Conservation (phyloP, 2,113 vertebrate species). For the Mormyrus iriodes region DNA sequence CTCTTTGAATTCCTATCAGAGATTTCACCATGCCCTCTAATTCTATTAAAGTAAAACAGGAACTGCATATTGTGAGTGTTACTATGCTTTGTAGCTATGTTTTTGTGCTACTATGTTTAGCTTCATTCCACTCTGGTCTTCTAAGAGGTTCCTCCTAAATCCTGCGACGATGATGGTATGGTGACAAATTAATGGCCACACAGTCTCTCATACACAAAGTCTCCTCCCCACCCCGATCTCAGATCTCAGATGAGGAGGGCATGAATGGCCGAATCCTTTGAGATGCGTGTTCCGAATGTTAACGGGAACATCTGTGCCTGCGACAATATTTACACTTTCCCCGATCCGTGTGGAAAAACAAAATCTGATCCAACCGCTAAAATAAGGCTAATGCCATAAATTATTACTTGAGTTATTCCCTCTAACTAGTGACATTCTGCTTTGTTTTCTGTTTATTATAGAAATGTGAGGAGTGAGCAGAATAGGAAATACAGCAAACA, state of each 20-base stretch:
- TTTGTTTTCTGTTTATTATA: constrained; percentile 27
- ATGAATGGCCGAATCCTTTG: neutral
- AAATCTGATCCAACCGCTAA: neutral
- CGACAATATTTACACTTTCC: neutral
- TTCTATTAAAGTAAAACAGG: neutral
- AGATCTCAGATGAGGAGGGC: neutral
- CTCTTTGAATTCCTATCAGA: neutral
- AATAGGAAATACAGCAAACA: neutral
- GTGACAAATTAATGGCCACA: neutral
- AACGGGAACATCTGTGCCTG: constrained; percentile 1
- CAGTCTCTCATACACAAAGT: neutral
- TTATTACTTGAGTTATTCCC: neutral
- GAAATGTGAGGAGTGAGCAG: neutral
- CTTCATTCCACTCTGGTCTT: neutral
- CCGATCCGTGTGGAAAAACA: neutral
- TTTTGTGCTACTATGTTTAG: neutral
- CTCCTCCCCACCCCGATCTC: neutral
- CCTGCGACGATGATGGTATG: neutral
- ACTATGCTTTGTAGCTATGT: neutral
- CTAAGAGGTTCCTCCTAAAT: neutral
- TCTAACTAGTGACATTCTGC: neutral
- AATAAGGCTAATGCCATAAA: neutral
- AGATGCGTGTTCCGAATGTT: neutral
- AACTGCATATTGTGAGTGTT: neutral
- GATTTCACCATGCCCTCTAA: neutral